Percentiles rank a stretch among this genome's conserved stretches.
Evolutionary conservation across 2,113 vertebrate species (phyloP).

Genomic region (Dolichotis patagonum): DNA sequence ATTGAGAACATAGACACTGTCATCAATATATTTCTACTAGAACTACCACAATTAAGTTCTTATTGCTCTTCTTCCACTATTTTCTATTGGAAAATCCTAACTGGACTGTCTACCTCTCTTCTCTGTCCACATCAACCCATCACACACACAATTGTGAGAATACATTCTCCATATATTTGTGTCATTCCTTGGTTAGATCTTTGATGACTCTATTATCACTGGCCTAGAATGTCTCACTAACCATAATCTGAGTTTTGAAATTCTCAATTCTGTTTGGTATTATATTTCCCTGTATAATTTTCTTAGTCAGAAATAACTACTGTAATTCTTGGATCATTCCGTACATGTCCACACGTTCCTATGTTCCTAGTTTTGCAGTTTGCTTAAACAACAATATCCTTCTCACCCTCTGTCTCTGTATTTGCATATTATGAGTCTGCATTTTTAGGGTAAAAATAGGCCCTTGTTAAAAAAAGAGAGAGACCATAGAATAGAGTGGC

Average conservation of each 20-base stretch:
- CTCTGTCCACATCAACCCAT: not conserved
- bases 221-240: not conserved
- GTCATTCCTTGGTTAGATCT: not conserved
- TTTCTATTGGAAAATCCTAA: not conserved
- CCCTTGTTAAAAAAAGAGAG: not conserved
- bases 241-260: conserved; percentile 30
- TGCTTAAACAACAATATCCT: not conserved
- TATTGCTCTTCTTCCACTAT: not conserved
- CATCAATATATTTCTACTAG: not conserved
- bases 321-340: not conserved
- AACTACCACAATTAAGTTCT: not conserved
- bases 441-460: not conserved
- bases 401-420: not conserved
- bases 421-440: conserved; percentile 14
- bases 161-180: not conserved
- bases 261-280: conserved; percentile 25
- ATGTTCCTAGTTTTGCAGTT: conserved; percentile 6
- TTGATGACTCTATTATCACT: not conserved
- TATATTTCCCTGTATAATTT: conserved; percentile 1
- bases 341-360: not conserved
- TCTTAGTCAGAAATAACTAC: not conserved
- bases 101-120: not conserved
- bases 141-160: not conserved
- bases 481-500: not conserved
- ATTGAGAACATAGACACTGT: not conserved